Base-by-base conservation (phyloP, 2,797 vertebrate genomes). In the Ispidina picta region DNA sequence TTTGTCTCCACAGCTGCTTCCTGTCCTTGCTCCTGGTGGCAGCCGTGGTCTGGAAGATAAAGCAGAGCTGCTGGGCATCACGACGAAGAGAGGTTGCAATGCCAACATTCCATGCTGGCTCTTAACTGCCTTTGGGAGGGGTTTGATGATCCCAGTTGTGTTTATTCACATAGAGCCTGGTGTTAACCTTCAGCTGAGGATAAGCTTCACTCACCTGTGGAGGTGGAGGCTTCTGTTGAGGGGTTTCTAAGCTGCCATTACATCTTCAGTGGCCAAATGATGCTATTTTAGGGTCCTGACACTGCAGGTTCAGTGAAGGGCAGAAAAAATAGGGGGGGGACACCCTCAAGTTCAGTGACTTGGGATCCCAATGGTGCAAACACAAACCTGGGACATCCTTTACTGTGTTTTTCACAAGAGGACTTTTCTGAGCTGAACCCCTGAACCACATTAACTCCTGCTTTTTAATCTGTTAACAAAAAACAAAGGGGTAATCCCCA, bases 1-100 rank as follows among this genome's bases (percentile, higher is more conserved):
- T 73, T 58, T 60, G 77, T 56, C 75, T 31, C 73, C 79, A 15
- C 97, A 99, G 99, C 96, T 99, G 99, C 97, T 99, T 99, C 98
- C 98, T 99, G 97, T 99, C 99, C 29, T 96, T 99, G 97, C 98
- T 99, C 59, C 98, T 99, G 91, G 99, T 99, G 97, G 99, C 99
- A 43, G 99, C 99, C 8, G 99, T 99, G 88, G 99, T 99, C 79
- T 99, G 99, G 99, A 99, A 99, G 98, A 99, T 99, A 94, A 99
- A 99, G 94, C 99, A 99, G 86, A 99, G 99, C 96, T 99, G 99
- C 96, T 99, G 99, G 99, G 99, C 99, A 4, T 99, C 99, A 4
- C 98, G 99, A 49, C 98, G 99, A 63, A 98, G 99, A 98, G 99
- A 99, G 98, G 99, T 99, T 96, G 97, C 77, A 37, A 33, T 48